Percentiles rank a stretch among this genome's conserved stretches.
Conservation (phyloP, 2,888 invertebrate species). For the Ernsta delagoae region DNA sequence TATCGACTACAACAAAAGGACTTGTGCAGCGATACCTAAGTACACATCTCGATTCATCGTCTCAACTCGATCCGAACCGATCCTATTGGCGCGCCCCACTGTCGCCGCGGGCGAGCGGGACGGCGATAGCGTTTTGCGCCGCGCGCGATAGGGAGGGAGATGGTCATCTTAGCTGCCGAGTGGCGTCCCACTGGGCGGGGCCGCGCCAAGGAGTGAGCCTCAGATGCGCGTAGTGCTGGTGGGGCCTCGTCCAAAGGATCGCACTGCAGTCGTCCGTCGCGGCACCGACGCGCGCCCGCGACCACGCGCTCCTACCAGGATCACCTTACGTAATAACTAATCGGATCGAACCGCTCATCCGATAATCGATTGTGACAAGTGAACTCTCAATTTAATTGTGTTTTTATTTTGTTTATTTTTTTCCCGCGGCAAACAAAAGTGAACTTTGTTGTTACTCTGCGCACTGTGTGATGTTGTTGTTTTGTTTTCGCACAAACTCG, state of each 20-base stretch:
- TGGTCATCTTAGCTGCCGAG: slow-evolving; percentile 83
- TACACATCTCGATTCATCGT: slow-evolving; percentile 85
- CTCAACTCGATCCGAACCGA: slow-evolving; percentile 83
- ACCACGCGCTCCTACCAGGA: slow-evolving; percentile 61
- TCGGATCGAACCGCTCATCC: slow-evolving; percentile 70
- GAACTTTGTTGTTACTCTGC: slow-evolving; percentile 59
- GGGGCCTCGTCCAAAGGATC: slow-evolving; percentile 85
- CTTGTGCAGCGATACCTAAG: slow-evolving; percentile 84
- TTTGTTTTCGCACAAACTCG: slow-evolving; percentile 70
- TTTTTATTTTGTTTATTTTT: slow-evolving; percentile 56
- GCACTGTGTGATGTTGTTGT: slow-evolving; percentile 72
- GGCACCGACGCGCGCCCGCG: slow-evolving; percentile 77
- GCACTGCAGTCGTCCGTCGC: slow-evolving; percentile 85
- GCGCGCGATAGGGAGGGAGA: slow-evolving; percentile 76
- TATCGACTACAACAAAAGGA: slow-evolving; percentile 85
- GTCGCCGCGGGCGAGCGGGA: slow-evolving; percentile 77
- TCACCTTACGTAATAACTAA: slow-evolving; percentile 80
- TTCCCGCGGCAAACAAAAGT: slow-evolving; percentile 47
- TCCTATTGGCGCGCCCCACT: slow-evolving; percentile 84
- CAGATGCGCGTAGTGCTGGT: slow-evolving; percentile 87
- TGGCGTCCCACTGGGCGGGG: slow-evolving; percentile 87
- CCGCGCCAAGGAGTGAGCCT: slow-evolving; percentile 85
- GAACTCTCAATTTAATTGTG: slow-evolving; percentile 61
- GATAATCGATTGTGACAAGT: slow-evolving; percentile 80
- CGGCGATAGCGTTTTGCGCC: slow-evolving; percentile 51